A percentile compares a stretch with the other conserved stretches of the same genome.
Evolutionary conservation across 2,113 vertebrate genomes (phyloP).

Genomic region (Sorex araneus): DNA sequence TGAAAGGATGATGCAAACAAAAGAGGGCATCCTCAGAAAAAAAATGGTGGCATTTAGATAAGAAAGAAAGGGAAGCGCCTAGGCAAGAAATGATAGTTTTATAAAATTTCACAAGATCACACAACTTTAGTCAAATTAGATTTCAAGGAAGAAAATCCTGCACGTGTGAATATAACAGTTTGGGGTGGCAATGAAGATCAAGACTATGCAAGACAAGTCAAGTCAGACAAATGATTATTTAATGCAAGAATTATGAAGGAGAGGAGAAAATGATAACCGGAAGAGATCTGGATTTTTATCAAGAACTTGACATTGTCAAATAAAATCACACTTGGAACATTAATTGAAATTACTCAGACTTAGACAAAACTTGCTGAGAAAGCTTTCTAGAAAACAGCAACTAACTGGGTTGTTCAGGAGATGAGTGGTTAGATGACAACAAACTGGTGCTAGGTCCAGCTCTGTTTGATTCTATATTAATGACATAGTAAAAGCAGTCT

Average conservation of each 20-base stretch:
- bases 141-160: constrained; percentile 6
- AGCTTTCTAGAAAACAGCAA: neutral
- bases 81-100: neutral
- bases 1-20: constrained; percentile 28
- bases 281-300: constrained; percentile 59
- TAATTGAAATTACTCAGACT: constrained; percentile 40
- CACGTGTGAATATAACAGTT: neutral
- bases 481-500: neutral
- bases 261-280: neutral
- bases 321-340: constrained; percentile 67
- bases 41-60: neutral
- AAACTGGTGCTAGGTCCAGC: neutral
- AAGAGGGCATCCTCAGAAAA: neutral
- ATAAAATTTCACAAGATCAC: constrained; percentile 52
- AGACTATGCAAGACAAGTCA: constrained; percentile 13
- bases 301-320: constrained; percentile 50
- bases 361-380: constrained; percentile 31
- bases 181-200: neutral
- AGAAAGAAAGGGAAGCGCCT: neutral
- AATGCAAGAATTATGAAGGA: constrained; percentile 44
- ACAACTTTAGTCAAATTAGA: constrained; percentile 24
- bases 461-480: neutral
- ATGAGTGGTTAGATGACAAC: neutral
- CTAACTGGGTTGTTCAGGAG: neutral
- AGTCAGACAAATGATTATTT: neutral